A percentile compares a stretch with the other conserved stretches of the same genome.
Conservation (phyloP, 2,797 vertebrate species). For the Sebastes taczanowskii region DNA sequence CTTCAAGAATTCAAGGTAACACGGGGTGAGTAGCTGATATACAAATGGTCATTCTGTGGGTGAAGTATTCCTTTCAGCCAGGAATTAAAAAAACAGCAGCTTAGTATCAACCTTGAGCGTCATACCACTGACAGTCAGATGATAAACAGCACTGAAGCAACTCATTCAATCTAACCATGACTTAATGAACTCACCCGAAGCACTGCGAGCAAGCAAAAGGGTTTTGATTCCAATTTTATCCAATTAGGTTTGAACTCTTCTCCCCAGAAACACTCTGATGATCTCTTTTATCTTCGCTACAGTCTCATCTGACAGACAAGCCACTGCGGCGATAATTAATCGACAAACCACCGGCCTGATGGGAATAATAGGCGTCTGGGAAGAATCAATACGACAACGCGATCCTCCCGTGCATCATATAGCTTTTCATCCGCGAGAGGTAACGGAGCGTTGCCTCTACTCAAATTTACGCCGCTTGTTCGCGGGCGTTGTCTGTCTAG, state of each 20-base stretch:
- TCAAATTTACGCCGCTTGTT: constrained; percentile 24
- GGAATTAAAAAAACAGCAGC: not conserved
- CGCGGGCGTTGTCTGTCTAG: not conserved
- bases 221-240: constrained; percentile 22
- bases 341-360: constrained; percentile 34
- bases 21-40: not conserved
- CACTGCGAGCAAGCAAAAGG: not conserved
- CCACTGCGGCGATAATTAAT: constrained; percentile 54
- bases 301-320: constrained; percentile 14
- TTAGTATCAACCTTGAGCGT: not conserved
- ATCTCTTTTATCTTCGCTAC: constrained; percentile 23
- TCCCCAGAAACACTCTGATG: not conserved
- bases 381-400: constrained; percentile 48
- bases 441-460: constrained; percentile 19
- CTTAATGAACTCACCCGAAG: constrained; percentile 14
- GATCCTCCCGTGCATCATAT: constrained; percentile 25
- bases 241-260: constrained; percentile 29
- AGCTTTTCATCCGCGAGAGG: constrained; percentile 26
- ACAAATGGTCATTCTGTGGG: not conserved
- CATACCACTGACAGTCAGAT: not conserved
- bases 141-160: not conserved
- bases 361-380: constrained; percentile 36
- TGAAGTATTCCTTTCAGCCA: not conserved
- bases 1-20: not conserved
- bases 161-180: not conserved